A percentile compares a stretch with the other conserved stretches of the same genome.
phyloP scores from a whole-genome alignment of 1,140 invertebrate species.

The Pogonognathellus flavescens region DNA sequence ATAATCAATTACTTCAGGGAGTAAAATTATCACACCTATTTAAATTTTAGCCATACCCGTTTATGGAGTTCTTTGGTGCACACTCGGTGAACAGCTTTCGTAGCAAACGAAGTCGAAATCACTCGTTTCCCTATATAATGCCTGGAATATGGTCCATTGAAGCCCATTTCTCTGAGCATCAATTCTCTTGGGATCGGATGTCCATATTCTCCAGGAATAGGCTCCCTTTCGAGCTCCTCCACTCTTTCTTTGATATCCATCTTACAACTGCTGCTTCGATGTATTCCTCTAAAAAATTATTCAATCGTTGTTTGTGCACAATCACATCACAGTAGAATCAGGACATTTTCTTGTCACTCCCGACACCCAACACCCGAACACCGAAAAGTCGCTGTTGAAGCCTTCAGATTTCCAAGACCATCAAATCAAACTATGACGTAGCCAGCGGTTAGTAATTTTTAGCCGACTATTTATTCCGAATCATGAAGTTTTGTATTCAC shows the following conservation, averaged over 20 bases:
- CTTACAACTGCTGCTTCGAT: slow-evolving; percentile 12
- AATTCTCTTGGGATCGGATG: slow-evolving; percentile 65
- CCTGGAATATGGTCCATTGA: slow-evolving; percentile 52
- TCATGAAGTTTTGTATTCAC: too few relatives aligned
- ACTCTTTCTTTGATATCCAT: slow-evolving; percentile 41
- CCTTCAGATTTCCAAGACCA: too few relatives aligned
- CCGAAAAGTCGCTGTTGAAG: too few relatives aligned
- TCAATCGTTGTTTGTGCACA: slow-evolving; percentile 16
- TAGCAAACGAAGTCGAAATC: slow-evolving; percentile 56
- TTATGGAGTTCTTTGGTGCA: slow-evolving; percentile 61
- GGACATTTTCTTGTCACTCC: background rate
- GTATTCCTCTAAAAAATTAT: background rate
- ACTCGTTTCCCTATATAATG: slow-evolving; percentile 59
- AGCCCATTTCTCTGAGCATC: slow-evolving; percentile 62
- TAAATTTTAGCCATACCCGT: slow-evolving; percentile 47
- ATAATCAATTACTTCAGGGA: too few relatives aligned
- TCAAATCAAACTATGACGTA: too few relatives aligned
- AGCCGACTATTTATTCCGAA: too few relatives aligned
- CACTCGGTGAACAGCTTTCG: slow-evolving; percentile 65
- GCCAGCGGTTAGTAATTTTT: too few relatives aligned
- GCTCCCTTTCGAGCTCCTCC: slow-evolving; percentile 47
- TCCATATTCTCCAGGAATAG: slow-evolving; percentile 65
- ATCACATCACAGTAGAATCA: slow-evolving; percentile 31
- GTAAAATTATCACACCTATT: background rate
- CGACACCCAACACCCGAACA: too few relatives aligned